phyloP scores from a whole-genome alignment of 2,888 invertebrate species.

The Diaphora mendica region DNA sequence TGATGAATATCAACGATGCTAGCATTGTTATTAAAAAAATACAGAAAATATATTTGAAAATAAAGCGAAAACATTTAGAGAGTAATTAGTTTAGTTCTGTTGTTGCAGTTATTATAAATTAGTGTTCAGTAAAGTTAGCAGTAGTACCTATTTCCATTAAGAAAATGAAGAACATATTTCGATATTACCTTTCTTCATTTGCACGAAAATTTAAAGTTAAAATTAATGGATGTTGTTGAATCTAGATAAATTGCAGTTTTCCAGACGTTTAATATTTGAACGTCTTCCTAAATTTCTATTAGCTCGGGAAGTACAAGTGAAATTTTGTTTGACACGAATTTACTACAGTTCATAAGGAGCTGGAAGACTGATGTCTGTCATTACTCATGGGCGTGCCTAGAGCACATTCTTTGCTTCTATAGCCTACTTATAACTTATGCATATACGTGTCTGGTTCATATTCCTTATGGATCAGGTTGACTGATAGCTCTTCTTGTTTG shows the following conservation, averaged over 20 bases:
- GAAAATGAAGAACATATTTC: slow-evolving; percentile 10
- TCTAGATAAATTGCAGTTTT: slow-evolving; percentile 37
- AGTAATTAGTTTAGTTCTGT: not conserved
- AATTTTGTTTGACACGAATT: slow-evolving; percentile 78
- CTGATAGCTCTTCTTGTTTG: slow-evolving; percentile 67
- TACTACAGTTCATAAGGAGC: slow-evolving; percentile 79
- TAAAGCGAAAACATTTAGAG: not conserved
- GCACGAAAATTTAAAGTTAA: slow-evolving; percentile 4
- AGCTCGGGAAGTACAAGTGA: slow-evolving; percentile 67
- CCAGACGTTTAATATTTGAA: slow-evolving; percentile 42
- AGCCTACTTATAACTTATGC: slow-evolving; percentile 41
- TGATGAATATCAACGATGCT: not conserved
- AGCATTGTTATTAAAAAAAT: not conserved
- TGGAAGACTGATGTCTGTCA: slow-evolving; percentile 71
- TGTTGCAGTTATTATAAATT: not conserved
- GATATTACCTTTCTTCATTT: slow-evolving; percentile 9
- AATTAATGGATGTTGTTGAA: slow-evolving; percentile 20
- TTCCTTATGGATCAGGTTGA: slow-evolving; percentile 64
- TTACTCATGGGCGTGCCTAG: slow-evolving; percentile 74
- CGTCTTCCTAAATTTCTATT: slow-evolving; percentile 59
- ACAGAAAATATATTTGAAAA: not conserved
- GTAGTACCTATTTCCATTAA: slow-evolving; percentile 1
- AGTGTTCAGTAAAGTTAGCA: not conserved
- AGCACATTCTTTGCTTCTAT: slow-evolving; percentile 69
- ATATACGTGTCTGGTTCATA: slow-evolving; percentile 64